Evolutionary conservation across 2,797 vertebrate genomes (phyloP).

Genomic region (Parauchenoglanis ngamensis): DNA sequence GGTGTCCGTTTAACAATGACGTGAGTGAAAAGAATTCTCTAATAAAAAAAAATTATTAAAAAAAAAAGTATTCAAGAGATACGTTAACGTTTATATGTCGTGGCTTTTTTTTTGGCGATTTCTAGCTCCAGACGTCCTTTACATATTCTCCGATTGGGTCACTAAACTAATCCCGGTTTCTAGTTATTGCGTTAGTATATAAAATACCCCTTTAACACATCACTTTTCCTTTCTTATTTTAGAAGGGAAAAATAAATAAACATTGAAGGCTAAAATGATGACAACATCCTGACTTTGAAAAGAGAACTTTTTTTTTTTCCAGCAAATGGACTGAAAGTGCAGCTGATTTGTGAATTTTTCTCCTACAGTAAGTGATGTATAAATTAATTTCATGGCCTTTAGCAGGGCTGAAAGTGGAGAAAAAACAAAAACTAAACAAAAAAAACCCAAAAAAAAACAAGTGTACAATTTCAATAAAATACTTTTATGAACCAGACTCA

Average conservation of each 20-base stretch:
- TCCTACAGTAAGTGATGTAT: slow-evolving; percentile 63
- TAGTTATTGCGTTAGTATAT: slow-evolving; percentile 18
- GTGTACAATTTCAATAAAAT: slow-evolving; percentile 86
- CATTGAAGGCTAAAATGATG: slow-evolving; percentile 43
- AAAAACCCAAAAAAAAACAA: slow-evolving; percentile 56
- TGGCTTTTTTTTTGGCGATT: slow-evolving; percentile 37
- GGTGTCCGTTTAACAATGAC: slow-evolving; percentile 48
- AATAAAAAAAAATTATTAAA: slow-evolving; percentile 15
- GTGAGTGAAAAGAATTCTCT: slow-evolving; percentile 30
- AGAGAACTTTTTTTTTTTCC: slow-evolving; percentile 46
- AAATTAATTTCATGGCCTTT: slow-evolving; percentile 70
- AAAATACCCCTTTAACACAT: slow-evolving; percentile 35
- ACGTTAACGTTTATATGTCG: slow-evolving; percentile 34
- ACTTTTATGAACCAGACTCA: slow-evolving; percentile 73
- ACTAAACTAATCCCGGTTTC: slow-evolving; percentile 4
- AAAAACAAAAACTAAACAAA: background rate
- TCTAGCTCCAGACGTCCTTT: slow-evolving; percentile 25
- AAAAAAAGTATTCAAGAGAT: slow-evolving; percentile 41
- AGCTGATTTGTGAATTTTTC: slow-evolving; percentile 72
- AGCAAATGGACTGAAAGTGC: slow-evolving; percentile 64
- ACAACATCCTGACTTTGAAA: slow-evolving; percentile 18
- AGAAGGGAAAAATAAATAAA: slow-evolving; percentile 48
- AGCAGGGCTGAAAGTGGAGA: slow-evolving; percentile 62
- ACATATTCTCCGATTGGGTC: background rate
- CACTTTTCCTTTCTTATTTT: slow-evolving; percentile 38